Conservation (phyloP, 2,113 vertebrate genomes). For the Ammodytes dubius region DNA sequence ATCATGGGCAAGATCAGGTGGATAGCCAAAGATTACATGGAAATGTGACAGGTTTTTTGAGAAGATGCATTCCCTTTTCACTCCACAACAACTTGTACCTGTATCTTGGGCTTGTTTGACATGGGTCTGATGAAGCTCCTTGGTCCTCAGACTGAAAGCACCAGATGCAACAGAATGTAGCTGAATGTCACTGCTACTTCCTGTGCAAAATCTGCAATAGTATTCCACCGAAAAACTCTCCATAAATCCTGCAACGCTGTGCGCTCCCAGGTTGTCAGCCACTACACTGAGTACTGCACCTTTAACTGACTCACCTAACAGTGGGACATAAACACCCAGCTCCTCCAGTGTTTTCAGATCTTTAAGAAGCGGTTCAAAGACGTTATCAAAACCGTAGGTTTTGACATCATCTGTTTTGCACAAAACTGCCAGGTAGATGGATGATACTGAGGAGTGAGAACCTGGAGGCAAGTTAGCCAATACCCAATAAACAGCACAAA, state of each 20-base stretch:
- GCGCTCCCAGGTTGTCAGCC: conserved; percentile 3
- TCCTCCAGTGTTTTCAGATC: not conserved
- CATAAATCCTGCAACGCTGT: not conserved
- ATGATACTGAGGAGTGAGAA: not conserved
- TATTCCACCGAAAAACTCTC: conserved; percentile 9
- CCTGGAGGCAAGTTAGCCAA: conserved; percentile 6
- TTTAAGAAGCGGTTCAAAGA: not conserved
- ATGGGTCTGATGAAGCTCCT: conserved; percentile 11
- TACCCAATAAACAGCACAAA: conserved; percentile 9
- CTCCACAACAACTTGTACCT: not conserved
- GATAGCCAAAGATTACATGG: conserved; percentile 13
- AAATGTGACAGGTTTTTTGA: not conserved
- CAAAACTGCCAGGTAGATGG: not conserved
- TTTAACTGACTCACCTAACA: not conserved
- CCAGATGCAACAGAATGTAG: conserved; percentile 3
- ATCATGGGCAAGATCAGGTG: conserved; percentile 76
- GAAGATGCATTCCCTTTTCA: not conserved
- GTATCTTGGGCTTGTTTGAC: not conserved
- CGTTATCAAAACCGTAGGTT: conserved; percentile 2
- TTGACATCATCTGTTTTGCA: conserved; percentile 10
- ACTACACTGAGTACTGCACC: conserved; percentile 3
- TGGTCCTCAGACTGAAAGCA: not conserved
- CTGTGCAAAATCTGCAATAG: conserved; percentile 14
- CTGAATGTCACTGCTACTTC: not conserved
- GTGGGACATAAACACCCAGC: not conserved